Evolutionary conservation across 2,113 vertebrate species (phyloP).

Genomic region (Gopherus evgoodei): DNA sequence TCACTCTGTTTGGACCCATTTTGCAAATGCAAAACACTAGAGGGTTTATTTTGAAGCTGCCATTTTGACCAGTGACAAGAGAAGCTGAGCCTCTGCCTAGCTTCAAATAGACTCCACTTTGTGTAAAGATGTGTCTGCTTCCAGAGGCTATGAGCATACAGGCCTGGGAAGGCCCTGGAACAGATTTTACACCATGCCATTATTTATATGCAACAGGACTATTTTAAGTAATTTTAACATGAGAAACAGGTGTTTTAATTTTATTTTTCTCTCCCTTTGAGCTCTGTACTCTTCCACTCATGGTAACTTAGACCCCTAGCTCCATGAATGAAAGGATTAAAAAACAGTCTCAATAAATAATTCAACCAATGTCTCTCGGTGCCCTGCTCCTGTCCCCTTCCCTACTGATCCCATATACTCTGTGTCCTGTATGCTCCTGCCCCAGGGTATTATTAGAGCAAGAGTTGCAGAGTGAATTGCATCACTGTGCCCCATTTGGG

Average conservation of each 20-base stretch:
- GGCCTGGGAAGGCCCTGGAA: background rate
- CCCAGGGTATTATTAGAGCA: background rate
- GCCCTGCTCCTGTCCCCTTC: background rate
- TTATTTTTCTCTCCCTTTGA: background rate
- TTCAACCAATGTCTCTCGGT: background rate
- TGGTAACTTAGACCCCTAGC: background rate
- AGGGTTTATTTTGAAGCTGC: background rate
- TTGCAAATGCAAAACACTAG: constrained; percentile 29
- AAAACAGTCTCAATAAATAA: background rate
- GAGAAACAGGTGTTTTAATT: background rate
- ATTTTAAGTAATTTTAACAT: background rate
- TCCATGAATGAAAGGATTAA: background rate
- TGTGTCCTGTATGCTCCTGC: background rate
- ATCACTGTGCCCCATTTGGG: background rate
- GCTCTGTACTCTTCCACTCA: background rate
- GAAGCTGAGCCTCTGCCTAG: background rate
- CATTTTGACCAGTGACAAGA: background rate
- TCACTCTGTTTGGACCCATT: constrained; percentile 40
- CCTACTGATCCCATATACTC: background rate
- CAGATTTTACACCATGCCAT: background rate
- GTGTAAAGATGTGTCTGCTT: background rate
- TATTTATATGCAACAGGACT: background rate
- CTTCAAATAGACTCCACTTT: background rate
- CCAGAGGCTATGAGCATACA: background rate
- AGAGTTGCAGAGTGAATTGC: background rate